phyloP scores from a whole-genome alignment of 23 tunicate species.

The Diplosoma virens region DNA sequence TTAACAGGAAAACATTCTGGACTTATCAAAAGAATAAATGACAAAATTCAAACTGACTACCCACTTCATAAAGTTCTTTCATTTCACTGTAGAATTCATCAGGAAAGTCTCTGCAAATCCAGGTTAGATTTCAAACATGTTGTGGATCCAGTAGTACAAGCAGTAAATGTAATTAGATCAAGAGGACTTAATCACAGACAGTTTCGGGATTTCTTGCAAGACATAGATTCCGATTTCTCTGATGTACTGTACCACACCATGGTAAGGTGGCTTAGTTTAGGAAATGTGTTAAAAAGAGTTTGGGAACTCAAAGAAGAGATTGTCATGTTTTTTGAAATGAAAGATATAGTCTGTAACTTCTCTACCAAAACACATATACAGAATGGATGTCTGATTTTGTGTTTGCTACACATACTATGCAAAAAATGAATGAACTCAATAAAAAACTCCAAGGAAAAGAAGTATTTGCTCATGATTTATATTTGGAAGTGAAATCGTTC shows the following conservation, averaged over 20 bases:
- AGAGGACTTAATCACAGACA: conserved; percentile 56
- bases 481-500: too few relatives aligned
- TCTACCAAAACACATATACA: too few relatives aligned
- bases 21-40: conserved; percentile 28
- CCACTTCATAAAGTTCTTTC: conserved; percentile 4
- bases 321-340: conserved; percentile 28
- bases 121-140: conserved; percentile 31
- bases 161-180: conserved; percentile 44
- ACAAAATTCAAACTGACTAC: conserved; percentile 13
- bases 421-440: too few relatives aligned
- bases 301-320: conserved; percentile 40
- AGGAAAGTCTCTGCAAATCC: conserved; percentile 42
- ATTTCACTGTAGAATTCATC: conserved; percentile 24
- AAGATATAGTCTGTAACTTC: too few relatives aligned
- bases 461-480: too few relatives aligned
- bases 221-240: conserved; percentile 21
- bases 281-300: conserved; percentile 28
- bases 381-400: too few relatives aligned
- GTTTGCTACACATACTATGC: too few relatives aligned
- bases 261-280: conserved; percentile 51
- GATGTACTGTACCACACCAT: conserved; percentile 44
- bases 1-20: conserved; percentile 53
- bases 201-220: conserved; percentile 41
- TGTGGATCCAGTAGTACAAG: conserved; percentile 39
- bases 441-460: too few relatives aligned